These are phyloP conservation scores for Machaerirhynchus nigripectus DNA, from an alignment of 2,113 vertebrate genomes.

Conservation along the genomic window DNA sequence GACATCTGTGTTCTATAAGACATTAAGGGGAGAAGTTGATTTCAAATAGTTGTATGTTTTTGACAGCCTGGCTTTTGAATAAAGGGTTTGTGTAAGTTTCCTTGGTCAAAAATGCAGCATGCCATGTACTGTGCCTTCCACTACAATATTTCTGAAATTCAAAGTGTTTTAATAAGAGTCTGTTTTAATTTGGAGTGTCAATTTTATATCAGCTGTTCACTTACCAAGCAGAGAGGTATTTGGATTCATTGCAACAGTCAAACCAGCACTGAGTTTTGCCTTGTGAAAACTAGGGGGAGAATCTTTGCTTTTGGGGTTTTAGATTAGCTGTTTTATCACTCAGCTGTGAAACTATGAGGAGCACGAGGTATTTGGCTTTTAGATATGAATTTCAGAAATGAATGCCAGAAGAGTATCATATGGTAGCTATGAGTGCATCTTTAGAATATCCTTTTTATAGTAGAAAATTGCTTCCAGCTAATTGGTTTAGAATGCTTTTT, in stretches of 20 bases:
- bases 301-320: neutral
- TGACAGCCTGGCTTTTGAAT: neutral
- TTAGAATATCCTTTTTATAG: neutral
- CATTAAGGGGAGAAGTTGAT: neutral
- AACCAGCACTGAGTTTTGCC: neutral
- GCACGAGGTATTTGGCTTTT: neutral
- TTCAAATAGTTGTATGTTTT: neutral
- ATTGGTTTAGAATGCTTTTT: neutral
- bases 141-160: neutral
- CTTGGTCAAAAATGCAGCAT: neutral
- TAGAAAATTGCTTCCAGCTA: neutral
- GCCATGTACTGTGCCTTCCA: neutral
- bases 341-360: neutral
- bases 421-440: neutral
- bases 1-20: slow-evolving; percentile 43
- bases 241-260: neutral
- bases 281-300: neutral
- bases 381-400: neutral
- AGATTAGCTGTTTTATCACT: neutral
- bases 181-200: neutral
- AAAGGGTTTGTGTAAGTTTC: neutral
- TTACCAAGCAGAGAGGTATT: neutral
- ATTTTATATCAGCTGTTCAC: neutral
- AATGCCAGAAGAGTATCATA: neutral
- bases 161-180: neutral